Evolutionary conservation across 2,888 invertebrate genomes (phyloP), one percentile per base, ranked within the genome.

Genomic region (Raillietiella orientalis): DNA sequence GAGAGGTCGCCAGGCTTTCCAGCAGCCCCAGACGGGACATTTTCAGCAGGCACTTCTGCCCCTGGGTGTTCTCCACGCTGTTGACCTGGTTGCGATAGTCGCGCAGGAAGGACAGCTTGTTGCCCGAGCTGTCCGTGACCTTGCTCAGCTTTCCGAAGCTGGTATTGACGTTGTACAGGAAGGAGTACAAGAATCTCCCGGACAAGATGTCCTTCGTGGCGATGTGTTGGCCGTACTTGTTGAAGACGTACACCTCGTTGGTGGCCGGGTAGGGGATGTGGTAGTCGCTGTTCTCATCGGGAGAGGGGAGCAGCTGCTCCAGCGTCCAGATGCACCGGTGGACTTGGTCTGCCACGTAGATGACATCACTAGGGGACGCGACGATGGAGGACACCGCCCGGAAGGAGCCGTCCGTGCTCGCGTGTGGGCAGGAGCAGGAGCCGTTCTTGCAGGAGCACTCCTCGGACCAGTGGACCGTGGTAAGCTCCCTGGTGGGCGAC

Each of bases 141-240:
- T 43, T 41, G 21, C 43, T 43, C n/a, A 35, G 34, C 41, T 77
- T 75, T 1, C 90, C 87, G 38, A 82, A 84, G 42, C 77, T 79
- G 5, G 82, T 82, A 42, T 87, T 87, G 1, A 87, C 79, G 36
- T 79, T 84, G 49, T 93, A 93, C 0, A 79, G 70, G 43, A 90
- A 93, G 3, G 72, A 63, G 43, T 84, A 90, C 34, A 74, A 66
- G 3, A 69, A 74, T 46, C 79, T 77, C 0, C 77, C 79, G 0
- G 87, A 87, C n/a, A 90, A 52, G 31, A 93, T 84, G 41, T 84
- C 82, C 36, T 69, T 69, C 0, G 87, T 90, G 28, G 72, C 66
- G 3, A 79, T 62, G 41, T 93, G 93, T 43, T 87, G 87, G 0
- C 93, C 93, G 41, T 82, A 79, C 35, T 77, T 55, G 39, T 82